A percentile compares a stretch with the other conserved stretches of the same genome.
phyloP scores from a whole-genome alignment of 2,888 invertebrate species.

The Phasia obesa region DNA sequence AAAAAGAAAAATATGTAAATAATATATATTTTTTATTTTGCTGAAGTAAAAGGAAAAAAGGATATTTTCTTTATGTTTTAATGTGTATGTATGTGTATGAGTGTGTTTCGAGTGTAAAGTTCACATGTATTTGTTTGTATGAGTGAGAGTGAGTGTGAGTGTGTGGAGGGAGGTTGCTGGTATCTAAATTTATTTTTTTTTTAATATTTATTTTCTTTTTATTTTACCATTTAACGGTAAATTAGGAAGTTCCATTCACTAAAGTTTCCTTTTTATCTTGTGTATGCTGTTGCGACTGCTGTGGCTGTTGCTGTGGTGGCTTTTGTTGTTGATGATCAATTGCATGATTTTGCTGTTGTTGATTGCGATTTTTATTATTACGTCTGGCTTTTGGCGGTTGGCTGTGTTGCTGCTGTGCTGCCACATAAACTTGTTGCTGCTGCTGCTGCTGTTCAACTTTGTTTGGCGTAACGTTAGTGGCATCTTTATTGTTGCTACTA shows the following conservation, averaged over 20 bases:
- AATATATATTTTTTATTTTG: conserved; percentile 38
- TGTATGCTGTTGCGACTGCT: conserved; percentile 73
- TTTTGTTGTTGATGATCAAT: conserved; percentile 72
- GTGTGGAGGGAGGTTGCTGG: conserved; percentile 69
- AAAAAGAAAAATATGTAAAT: conserved; percentile 51
- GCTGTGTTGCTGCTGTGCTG: conserved; percentile 71
- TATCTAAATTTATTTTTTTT: conserved; percentile 24
- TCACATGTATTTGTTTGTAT: no score
- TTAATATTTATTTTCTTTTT: conserved; percentile 41
- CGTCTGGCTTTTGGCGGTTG: conserved; percentile 79
- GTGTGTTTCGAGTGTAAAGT: not conserved
- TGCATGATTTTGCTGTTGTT: conserved; percentile 76
- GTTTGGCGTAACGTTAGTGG: conserved; percentile 73
- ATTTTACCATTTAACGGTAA: conserved; percentile 66
- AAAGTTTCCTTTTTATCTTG: conserved; percentile 81
- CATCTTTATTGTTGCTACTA: conserved; percentile 74
- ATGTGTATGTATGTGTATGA: conserved; percentile 63
- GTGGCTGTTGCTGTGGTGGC: conserved; percentile 72
- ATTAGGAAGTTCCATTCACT: conserved; percentile 82
- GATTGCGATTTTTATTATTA: conserved; percentile 79
- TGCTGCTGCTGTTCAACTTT: conserved; percentile 73
- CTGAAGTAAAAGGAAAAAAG: conserved; percentile 16
- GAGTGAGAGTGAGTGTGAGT: conserved; percentile 37
- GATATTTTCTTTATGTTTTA: conserved; percentile 6
- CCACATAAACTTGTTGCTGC: conserved; percentile 57